Evolutionary conservation across 2,113 vertebrate species (phyloP).

Genomic region (Mugil cephalus): DNA sequence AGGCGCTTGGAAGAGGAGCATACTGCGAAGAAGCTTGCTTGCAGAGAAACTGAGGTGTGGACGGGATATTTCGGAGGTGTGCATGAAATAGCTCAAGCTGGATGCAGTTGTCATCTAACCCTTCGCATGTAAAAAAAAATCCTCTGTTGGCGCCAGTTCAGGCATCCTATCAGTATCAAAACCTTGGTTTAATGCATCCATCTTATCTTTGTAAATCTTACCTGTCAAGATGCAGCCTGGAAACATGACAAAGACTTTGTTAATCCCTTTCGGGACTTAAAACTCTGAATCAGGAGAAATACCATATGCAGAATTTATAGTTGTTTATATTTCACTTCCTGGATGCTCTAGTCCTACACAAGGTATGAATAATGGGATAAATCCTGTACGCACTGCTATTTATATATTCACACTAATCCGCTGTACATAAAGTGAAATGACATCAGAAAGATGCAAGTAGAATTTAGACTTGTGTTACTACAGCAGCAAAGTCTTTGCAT

Average conservation of each 20-base stretch:
- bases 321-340: conserved; percentile 7
- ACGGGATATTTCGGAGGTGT: conserved; percentile 21
- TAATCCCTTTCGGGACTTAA: conserved; percentile 16
- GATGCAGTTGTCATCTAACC: conserved; percentile 26
- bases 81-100: background rate
- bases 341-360: conserved; percentile 9
- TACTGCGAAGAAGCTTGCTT: conserved; percentile 11
- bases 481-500: conserved; percentile 7
- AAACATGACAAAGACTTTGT: conserved; percentile 19
- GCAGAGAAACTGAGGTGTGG: conserved; percentile 10
- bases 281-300: conserved; percentile 38
- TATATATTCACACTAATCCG: conserved; percentile 23
- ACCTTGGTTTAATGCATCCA: background rate
- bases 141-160: conserved; percentile 11
- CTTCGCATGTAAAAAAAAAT: conserved; percentile 8
- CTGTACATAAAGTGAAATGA: conserved; percentile 38
- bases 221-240: conserved; percentile 16
- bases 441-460: background rate
- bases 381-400: conserved; percentile 15
- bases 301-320: conserved; percentile 13
- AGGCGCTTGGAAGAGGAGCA: conserved; percentile 9
- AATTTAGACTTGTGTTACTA: conserved; percentile 17
- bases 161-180: background rate
- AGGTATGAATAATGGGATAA: conserved; percentile 32
- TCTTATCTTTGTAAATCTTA: conserved; percentile 11